Evolutionary conservation across 2,797 vertebrate species (phyloP).

Genomic region (Coendou prehensilis): DNA sequence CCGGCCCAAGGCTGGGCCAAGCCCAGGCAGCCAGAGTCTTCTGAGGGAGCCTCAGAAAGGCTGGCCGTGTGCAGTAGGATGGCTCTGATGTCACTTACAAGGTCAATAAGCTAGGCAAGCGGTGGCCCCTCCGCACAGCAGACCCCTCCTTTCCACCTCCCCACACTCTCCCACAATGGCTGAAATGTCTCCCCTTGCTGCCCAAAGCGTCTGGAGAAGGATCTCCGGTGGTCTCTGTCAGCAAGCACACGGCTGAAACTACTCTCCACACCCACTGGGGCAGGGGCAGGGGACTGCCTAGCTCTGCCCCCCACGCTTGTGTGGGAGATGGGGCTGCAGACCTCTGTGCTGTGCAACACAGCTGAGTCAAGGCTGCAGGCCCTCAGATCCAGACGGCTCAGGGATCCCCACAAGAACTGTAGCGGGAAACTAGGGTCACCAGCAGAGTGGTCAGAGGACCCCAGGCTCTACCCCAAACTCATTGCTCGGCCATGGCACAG

Average conservation of each 20-base stretch:
- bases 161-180: background rate
- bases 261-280: background rate
- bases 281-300: too few species aligned
- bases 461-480: background rate
- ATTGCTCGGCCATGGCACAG: background rate
- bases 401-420: background rate
- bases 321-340: background rate
- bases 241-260: background rate
- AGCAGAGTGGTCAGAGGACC: background rate
- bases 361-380: background rate
- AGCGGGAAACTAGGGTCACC: constrained; percentile 7
- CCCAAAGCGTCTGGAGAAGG: background rate
- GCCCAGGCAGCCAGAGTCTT: background rate
- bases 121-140: background rate
- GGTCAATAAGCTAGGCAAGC: background rate
- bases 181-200: background rate
- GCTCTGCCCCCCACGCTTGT: background rate
- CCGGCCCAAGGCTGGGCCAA: background rate
- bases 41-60: background rate
- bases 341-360: background rate
- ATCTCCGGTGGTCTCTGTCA: background rate
- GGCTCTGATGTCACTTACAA: background rate
- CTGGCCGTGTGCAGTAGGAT: background rate
- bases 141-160: background rate
- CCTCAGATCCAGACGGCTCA: background rate